These are phyloP conservation scores for Leptopilina boulardi DNA, from an alignment of 1,140 invertebrate genomes.

Conservation along the genomic window DNA sequence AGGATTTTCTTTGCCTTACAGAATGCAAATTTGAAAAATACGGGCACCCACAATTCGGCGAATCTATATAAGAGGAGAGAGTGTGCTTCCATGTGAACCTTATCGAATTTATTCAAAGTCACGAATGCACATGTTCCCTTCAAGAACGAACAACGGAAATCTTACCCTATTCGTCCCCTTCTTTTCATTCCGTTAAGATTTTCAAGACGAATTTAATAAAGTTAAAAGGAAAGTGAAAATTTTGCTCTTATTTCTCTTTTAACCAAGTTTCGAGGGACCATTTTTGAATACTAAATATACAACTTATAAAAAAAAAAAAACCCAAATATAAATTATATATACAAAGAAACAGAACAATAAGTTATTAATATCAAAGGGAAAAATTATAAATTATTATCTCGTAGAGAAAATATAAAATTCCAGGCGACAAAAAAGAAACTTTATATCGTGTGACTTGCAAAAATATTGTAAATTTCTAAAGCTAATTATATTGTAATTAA, in stretches of 20 bases:
- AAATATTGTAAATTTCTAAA: no score
- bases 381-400: no score
- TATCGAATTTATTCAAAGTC: slow-evolving; percentile 65
- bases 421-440: no score
- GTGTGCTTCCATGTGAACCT: slow-evolving; percentile 49
- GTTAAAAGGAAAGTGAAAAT: slow-evolving; percentile 49
- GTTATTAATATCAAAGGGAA: no score
- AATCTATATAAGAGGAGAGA: slow-evolving; percentile 50
- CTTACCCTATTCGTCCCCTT: slow-evolving; percentile 15
- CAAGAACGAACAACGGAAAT: slow-evolving; percentile 41
- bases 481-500: slow-evolving; percentile 14
- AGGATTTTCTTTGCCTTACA: slow-evolving; percentile 49
- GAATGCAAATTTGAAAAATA: slow-evolving; percentile 55
- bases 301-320: no score
- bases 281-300: slow-evolving; percentile 61
- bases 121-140: slow-evolving; percentile 56
- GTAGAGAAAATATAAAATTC: no score
- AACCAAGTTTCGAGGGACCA: slow-evolving; percentile 59
- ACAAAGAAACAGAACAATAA: no score
- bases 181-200: slow-evolving; percentile 25
- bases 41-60: slow-evolving; percentile 47
- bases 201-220: slow-evolving; percentile 63
- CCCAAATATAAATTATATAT: no score
- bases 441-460: background rate
- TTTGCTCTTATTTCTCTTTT: slow-evolving; percentile 13